These are phyloP conservation scores for Bradypus variegatus DNA, from an alignment of 2,797 vertebrate genomes.

Conservation along the genomic window DNA sequence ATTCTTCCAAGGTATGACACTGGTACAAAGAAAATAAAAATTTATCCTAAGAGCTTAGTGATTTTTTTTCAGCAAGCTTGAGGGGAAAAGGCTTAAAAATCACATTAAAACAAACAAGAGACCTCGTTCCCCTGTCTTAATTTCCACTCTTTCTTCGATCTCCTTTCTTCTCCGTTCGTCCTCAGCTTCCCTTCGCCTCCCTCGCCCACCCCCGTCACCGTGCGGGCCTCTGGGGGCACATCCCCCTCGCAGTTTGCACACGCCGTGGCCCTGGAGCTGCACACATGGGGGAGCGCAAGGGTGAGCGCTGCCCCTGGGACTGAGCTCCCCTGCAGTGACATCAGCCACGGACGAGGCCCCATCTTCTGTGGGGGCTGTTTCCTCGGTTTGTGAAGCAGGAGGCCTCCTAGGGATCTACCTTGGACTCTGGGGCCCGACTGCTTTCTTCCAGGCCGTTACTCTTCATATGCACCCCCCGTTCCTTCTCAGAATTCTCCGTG, in stretches of 20 bases:
- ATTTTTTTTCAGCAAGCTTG: background rate
- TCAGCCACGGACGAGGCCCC: background rate
- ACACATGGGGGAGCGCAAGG: too few relatives aligned
- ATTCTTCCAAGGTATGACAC: too few relatives aligned
- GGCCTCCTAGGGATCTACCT: background rate
- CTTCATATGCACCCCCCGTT: background rate
- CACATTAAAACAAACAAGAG: background rate
- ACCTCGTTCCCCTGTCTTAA: background rate
- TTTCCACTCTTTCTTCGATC: background rate
- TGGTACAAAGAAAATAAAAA: too few relatives aligned
- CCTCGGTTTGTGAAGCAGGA: background rate
- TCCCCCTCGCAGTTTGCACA: too few relatives aligned
- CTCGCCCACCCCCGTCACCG: background rate
- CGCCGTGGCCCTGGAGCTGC: too few relatives aligned
- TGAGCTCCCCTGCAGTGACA: too few relatives aligned
- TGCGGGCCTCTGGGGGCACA: too few relatives aligned
- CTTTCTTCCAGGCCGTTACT: background rate
- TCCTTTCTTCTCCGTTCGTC: background rate
- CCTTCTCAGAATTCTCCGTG: background rate
- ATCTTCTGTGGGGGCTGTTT: background rate
- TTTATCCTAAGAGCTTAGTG: background rate
- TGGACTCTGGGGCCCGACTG: background rate
- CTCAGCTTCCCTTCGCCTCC: background rate
- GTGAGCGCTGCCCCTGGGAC: too few relatives aligned
- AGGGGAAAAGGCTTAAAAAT: background rate